Percentiles rank a stretch among this genome's conserved stretches.
These are phyloP conservation scores for Drosophila rubida DNA, from an alignment of 2,888 invertebrate genomes.

Conservation along the genomic window DNA sequence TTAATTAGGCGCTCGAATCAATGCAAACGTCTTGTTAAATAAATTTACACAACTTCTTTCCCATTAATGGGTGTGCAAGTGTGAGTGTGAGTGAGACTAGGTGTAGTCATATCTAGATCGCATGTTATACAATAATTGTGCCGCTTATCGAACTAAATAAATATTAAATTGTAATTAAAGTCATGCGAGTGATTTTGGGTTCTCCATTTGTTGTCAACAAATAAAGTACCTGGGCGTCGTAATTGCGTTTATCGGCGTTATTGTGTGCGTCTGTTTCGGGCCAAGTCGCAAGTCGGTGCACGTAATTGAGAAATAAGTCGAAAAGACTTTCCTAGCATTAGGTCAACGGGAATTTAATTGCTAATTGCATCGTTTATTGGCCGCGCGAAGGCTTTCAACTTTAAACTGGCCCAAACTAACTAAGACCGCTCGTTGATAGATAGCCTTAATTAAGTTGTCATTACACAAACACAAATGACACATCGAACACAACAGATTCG, in stretches of 20 bases:
- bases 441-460: constrained; percentile 71
- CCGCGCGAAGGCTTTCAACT: constrained; percentile 22
- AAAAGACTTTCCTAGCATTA: constrained; percentile 67
- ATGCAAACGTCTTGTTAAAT: constrained; percentile 55
- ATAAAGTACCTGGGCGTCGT: constrained; percentile 27
- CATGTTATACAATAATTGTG: constrained; percentile 62
- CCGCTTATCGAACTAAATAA: constrained; percentile 79
- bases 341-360: constrained; percentile 72
- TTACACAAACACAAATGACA: constrained; percentile 35
- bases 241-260: constrained; percentile 70
- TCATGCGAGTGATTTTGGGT: constrained; percentile 76
- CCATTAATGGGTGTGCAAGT: constrained; percentile 3
- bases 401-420: constrained; percentile 51
- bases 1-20: constrained; percentile 61
- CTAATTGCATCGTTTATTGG: constrained; percentile 72
- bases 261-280: constrained; percentile 29
- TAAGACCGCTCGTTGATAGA: constrained; percentile 61
- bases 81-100: constrained; percentile 43
- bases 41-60: constrained; percentile 69
- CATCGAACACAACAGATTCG: constrained; percentile 3
- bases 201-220: constrained; percentile 45
- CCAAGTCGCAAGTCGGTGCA: constrained; percentile 23
- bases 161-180: constrained; percentile 82
- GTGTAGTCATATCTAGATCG: constrained; percentile 61
- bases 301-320: constrained; percentile 82